Percentiles rank a stretch among this genome's conserved stretches.
Conservation (phyloP, 2,113 vertebrate genomes). For the Bujurquina vittata region DNA sequence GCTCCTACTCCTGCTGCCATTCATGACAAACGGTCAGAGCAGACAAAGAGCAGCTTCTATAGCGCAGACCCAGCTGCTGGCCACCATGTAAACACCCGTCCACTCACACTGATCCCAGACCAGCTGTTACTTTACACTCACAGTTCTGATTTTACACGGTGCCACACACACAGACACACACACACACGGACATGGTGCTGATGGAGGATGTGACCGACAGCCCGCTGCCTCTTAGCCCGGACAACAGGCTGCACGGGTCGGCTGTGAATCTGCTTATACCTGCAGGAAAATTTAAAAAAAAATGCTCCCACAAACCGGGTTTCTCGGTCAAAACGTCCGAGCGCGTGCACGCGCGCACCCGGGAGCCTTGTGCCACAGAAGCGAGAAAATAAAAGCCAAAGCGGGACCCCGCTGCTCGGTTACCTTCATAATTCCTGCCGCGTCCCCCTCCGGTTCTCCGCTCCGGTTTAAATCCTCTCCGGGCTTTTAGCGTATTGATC, state of each 20-base stretch:
- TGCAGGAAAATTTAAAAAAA: conserved; percentile 5
- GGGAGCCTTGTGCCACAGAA: neutral
- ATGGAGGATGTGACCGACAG: conserved; percentile 26
- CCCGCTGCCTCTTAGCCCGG: conserved; percentile 21
- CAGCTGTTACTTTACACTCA: conserved; percentile 15
- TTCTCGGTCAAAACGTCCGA: conserved; percentile 21
- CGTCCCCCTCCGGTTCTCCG: neutral
- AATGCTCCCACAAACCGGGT: conserved; percentile 4
- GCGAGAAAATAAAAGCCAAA: neutral
- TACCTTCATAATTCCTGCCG: conserved; percentile 68
- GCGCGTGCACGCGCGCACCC: conserved; percentile 7
- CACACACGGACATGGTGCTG: neutral
- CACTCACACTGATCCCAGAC: conserved; percentile 16
- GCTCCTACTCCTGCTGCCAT: conserved; percentile 18
- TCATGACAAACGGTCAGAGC: conserved; percentile 11
- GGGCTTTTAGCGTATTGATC: conserved; percentile 48
- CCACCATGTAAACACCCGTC: conserved; percentile 26
- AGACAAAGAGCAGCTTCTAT: conserved; percentile 58
- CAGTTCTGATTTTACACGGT: conserved; percentile 16
- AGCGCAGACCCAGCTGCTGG: conserved; percentile 29
- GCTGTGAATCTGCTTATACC: conserved; percentile 61
- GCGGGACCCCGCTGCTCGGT: neutral
- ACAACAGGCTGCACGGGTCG: conserved; percentile 20
- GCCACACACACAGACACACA: conserved; percentile 4
- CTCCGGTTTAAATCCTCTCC: conserved; percentile 43